Evolutionary conservation across 1,140 invertebrate genomes (phyloP).

Genomic region (Dendrolimus punctatus): DNA sequence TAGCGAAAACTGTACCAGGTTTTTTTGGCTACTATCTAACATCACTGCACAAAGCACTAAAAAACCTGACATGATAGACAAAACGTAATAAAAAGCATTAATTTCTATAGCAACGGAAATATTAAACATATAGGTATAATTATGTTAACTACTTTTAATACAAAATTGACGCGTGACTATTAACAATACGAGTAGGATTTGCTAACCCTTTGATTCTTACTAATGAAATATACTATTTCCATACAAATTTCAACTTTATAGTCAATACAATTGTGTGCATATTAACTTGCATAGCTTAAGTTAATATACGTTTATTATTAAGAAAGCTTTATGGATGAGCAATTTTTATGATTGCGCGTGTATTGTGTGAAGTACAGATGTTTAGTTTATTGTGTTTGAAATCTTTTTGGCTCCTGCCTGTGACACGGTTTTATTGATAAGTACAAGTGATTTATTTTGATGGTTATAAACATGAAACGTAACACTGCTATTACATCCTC

Average conservation of each 20-base stretch:
- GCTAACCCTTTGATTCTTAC: slow-evolving; percentile 66
- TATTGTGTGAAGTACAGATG: slow-evolving; percentile 48
- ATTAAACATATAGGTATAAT: slow-evolving; percentile 44
- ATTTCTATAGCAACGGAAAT: slow-evolving; percentile 52
- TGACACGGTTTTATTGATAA: slow-evolving; percentile 22
- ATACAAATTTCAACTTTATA: slow-evolving; percentile 23
- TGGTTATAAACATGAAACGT: no score
- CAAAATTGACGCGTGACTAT: slow-evolving; percentile 63
- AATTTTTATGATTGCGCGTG: slow-evolving; percentile 61
- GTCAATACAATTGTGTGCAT: slow-evolving; percentile 14
- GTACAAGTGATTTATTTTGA: no score
- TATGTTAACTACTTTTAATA: slow-evolving; percentile 37
- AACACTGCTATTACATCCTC: no score
- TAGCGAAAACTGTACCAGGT: no score
- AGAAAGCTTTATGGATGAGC: slow-evolving; percentile 59
- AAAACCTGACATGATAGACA: slow-evolving; percentile 7
- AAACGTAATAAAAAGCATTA: slow-evolving; percentile 16
- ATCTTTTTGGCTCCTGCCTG: slow-evolving; percentile 36
- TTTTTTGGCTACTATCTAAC: neutral
- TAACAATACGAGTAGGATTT: slow-evolving; percentile 67
- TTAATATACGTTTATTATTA: slow-evolving; percentile 58
- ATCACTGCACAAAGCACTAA: no score
- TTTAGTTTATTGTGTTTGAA: slow-evolving; percentile 39
- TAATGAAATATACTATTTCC: slow-evolving; percentile 50
- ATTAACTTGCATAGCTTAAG: slow-evolving; percentile 7